Conservation (phyloP, 2,113 vertebrate species). For the Ptilorrhoa leucosticta region DNA sequence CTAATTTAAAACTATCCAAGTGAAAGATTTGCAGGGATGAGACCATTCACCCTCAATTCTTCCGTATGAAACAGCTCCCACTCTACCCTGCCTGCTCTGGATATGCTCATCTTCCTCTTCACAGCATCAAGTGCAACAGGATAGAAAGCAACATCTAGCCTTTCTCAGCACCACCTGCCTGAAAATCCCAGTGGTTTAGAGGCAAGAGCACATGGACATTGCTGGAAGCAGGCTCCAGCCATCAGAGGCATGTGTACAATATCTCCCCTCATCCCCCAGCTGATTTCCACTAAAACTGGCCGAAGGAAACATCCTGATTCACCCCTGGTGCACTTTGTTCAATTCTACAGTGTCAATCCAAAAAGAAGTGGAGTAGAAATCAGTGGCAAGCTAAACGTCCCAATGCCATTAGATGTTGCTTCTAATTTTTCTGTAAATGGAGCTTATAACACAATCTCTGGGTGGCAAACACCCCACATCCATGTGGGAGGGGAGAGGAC, state of each 20-base stretch:
- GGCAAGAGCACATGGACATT: neutral
- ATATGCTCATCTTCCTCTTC: neutral
- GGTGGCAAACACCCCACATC: neutral
- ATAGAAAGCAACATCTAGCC: neutral
- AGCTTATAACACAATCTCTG: neutral
- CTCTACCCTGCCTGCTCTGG: neutral
- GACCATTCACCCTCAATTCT: neutral
- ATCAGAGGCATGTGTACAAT: neutral
- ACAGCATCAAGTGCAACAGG: fast-evolving
- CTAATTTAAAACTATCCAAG: neutral
- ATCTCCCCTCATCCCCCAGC: neutral
- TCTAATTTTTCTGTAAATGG: neutral
- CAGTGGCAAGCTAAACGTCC: neutral
- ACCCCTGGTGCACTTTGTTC: neutral
- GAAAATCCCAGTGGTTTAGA: neutral
- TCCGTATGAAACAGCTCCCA: neutral
- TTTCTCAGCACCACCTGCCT: neutral
- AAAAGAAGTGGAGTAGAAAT: neutral
- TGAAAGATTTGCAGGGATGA: neutral
- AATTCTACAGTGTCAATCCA: neutral
- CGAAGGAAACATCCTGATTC: neutral
- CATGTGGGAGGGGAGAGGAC: neutral
- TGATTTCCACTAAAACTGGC: neutral
- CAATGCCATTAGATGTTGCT: fast-evolving
- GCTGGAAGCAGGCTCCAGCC: neutral